Base-by-base conservation (phyloP, 2,888 invertebrate species). In the Hypomecis punctinalis region DNA sequence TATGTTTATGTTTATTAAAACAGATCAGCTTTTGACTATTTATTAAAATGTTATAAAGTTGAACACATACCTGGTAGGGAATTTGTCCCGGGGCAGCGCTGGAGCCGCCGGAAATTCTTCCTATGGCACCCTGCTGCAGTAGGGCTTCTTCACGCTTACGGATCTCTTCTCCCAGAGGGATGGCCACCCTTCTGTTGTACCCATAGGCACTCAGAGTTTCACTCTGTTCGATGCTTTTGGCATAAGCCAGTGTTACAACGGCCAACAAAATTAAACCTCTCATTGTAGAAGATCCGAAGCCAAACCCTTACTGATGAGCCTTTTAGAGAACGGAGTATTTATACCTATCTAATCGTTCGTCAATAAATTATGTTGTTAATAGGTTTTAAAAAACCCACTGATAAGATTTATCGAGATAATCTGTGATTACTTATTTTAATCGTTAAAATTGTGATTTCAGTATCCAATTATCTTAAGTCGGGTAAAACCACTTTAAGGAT, bases 91-190 rank as follows among this genome's bases (percentile, higher is more conserved):
- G 60, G 4, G 55, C 13, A 5, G 72, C 52, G 6, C 56, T 10
- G 5, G 60, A 48, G 5, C 77, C 78, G 6, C 76, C 75, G 0
- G 75, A 70, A 11, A 77, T 75, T 61, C 75, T 75, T n/a, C 33
- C 52, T 11, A 42, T n/a, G 62, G 7, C 23, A 11, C 13, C 43
- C 43, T 33, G 56, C 37, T n/a, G 8, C 5, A 62, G 40, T 13
- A 35, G 5, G n/a, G 53, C 43, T 53, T 63, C 58, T 47, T 69
- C 66, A 10, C 43, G 52, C 48, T 72, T 66, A 47, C 63, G 66
- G 43, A 63, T 63, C 35, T 63, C 40, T 4, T 63, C 63, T 33
- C 37, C 63, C 10, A 58, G 35, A 36, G 63, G 63, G 5, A 63
- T 63, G 5, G 54, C 47, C 5, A 37, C 40, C 10, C 23, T 36